Conservation (phyloP, 1,140 invertebrate species). For the Plodia interpunctella region DNA sequence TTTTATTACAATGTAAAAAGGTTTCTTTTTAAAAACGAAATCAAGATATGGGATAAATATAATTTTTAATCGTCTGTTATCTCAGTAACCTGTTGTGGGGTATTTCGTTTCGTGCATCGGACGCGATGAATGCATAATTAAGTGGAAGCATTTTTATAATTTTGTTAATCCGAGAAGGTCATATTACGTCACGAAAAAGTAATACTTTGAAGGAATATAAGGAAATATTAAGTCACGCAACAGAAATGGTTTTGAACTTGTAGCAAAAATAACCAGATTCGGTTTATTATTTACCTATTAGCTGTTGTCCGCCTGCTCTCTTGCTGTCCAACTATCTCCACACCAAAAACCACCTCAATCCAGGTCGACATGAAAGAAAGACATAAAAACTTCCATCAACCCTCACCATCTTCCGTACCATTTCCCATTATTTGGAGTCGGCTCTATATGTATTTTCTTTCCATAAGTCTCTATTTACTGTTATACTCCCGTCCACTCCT, state of each 20-base stretch:
- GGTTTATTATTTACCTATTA: too few relatives aligned
- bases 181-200: slow-evolving; percentile 18
- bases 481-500: too few relatives aligned
- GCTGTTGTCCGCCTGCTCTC: too few relatives aligned
- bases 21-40: slow-evolving; percentile 38
- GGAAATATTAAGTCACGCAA: not conserved
- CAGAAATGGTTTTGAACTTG: not conserved
- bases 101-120: slow-evolving; percentile 64
- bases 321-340: too few relatives aligned
- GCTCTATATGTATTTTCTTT: too few relatives aligned
- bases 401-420: too few relatives aligned
- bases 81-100: slow-evolving; percentile 65
- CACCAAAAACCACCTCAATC: too few relatives aligned
- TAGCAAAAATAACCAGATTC: too few relatives aligned
- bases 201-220: not conserved
- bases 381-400: too few relatives aligned
- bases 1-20: slow-evolving; percentile 46
- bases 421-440: too few relatives aligned
- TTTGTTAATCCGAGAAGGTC: slow-evolving; percentile 44
- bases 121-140: slow-evolving; percentile 74
- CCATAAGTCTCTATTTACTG: too few relatives aligned
- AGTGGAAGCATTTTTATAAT: slow-evolving; percentile 67
- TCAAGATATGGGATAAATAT: slow-evolving; percentile 39
- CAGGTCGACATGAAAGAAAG: too few relatives aligned
- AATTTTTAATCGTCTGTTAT: slow-evolving; percentile 64